Evolutionary conservation across 2,888 invertebrate species (phyloP), one percentile per base, ranked within the genome.

Genomic region (Boloria euphrosyne): DNA sequence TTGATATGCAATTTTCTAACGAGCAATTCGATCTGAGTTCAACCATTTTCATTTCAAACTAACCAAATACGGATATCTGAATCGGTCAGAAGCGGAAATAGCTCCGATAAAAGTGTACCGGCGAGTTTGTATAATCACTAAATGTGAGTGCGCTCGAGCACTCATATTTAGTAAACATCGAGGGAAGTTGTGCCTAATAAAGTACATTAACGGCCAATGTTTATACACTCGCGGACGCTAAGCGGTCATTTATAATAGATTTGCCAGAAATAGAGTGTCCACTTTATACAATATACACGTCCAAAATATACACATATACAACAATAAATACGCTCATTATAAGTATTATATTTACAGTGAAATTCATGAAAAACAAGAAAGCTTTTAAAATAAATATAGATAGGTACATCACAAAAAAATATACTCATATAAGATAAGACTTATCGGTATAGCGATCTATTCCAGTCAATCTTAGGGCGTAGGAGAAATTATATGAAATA

Each of bases 131-230:
- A 13, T 55, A 22, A n/a, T 57, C 46, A 44, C 31, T 38, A 38
- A 38, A 38, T 38, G 10, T 38, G 31, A 38, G 10, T 38, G 31
- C 31, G 13, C 46, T 57, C 57, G 27, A 27, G 22, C n/a, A 22
- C 46, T n/a, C 57, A 57, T 57, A 57, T 22, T 57, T 57, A 46
- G 46, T 57, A 57, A 57, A 57, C 27, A 46, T 27, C 13, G 46
- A 57, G 57, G 46, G 46, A 46, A 57, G 27, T 57, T 57, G 46
- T 46, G 46, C 57, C 10, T 46, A 57, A 57, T 57, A 57, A 27
- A 13, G 3, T 27, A 44, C 57, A 57, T 57, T 57, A 46, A 6
- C 57, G 57, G 3, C 46, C 46, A 57, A 57, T 57, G 57, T 46
- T 27, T 0, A 38, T 38, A 16, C 57, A 46, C n/a, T 46, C 27